Percentiles rank a stretch among this genome's conserved stretches.
phyloP scores from a whole-genome alignment of 1,140 invertebrate genomes.

The Caligus rogercresseyi region DNA sequence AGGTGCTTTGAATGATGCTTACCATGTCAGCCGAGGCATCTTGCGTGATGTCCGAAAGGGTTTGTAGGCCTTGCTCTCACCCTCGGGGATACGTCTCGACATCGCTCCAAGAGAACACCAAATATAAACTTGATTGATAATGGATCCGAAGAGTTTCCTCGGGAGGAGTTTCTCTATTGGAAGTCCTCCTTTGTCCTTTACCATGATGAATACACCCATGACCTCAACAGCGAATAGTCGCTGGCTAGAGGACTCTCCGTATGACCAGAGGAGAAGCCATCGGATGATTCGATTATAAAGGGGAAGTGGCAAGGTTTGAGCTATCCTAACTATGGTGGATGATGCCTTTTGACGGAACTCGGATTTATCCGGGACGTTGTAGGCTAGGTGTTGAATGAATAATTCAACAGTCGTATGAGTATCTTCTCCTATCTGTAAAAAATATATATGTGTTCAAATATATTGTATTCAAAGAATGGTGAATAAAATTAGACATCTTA shows the following conservation, averaged over 20 bases:
- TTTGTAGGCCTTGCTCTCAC: conserved; percentile 40
- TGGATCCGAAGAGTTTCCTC: conserved; percentile 8
- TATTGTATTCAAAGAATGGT: neutral
- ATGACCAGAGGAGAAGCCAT: conserved; percentile 35
- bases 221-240: conserved; percentile 40
- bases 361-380: conserved; percentile 37
- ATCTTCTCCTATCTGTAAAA: conserved; percentile 29
- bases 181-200: neutral
- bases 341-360: conserved; percentile 39
- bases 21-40: conserved; percentile 25
- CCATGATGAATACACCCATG: conserved; percentile 32
- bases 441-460: neutral
- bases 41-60: conserved; percentile 34
- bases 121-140: conserved; percentile 33
- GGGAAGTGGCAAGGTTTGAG: conserved; percentile 25
- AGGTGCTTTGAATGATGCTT: conserved; percentile 32
- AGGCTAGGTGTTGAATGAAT: conserved; percentile 39
- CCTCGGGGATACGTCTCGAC: conserved; percentile 37
- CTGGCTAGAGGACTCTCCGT: conserved; percentile 33
- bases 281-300: conserved; percentile 29
- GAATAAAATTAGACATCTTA: neutral
- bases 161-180: neutral
- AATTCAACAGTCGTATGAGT: conserved; percentile 30
- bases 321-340: conserved; percentile 32
- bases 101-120: conserved; percentile 33